Conservation (phyloP, 2,113 vertebrate species). For the Sigmodon hispidus region DNA sequence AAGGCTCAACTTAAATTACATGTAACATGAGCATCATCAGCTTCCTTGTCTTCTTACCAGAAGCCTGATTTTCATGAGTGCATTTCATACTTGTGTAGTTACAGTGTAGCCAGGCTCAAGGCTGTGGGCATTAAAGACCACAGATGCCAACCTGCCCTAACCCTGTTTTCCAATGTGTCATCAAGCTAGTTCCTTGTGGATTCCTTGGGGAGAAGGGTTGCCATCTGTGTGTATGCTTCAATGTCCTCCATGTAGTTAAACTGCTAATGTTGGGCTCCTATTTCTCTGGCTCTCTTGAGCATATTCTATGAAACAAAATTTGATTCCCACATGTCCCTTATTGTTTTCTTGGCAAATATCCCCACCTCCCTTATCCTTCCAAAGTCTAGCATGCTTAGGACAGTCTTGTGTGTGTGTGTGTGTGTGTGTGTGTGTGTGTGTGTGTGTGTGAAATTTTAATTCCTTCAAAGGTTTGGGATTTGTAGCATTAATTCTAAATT, state of each 20-base stretch:
- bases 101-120: slow-evolving; percentile 40
- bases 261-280: slow-evolving; percentile 64
- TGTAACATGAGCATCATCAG: slow-evolving; percentile 54
- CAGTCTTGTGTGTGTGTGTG: no score
- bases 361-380: not conserved
- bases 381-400: slow-evolving; percentile 40
- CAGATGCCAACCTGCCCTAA: slow-evolving; percentile 46
- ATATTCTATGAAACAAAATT: slow-evolving; percentile 66
- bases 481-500: slow-evolving; percentile 39
- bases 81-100: slow-evolving; percentile 8
- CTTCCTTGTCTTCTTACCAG: slow-evolving; percentile 41
- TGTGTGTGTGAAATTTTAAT: slow-evolving; percentile 37
- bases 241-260: slow-evolving; percentile 50
- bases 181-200: slow-evolving; percentile 36
- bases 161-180: slow-evolving; percentile 69
- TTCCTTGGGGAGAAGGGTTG: slow-evolving; percentile 43
- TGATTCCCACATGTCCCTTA: slow-evolving; percentile 76
- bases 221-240: slow-evolving; percentile 46
- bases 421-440: no score
- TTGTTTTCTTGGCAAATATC: slow-evolving; percentile 69
- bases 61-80: slow-evolving; percentile 16
- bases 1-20: slow-evolving; percentile 55
- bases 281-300: slow-evolving; percentile 66
- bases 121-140: slow-evolving; percentile 10
- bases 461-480: slow-evolving; percentile 32